Evolutionary conservation across 2,113 vertebrate species (phyloP).

Genomic region (Fukomys damarensis): DNA sequence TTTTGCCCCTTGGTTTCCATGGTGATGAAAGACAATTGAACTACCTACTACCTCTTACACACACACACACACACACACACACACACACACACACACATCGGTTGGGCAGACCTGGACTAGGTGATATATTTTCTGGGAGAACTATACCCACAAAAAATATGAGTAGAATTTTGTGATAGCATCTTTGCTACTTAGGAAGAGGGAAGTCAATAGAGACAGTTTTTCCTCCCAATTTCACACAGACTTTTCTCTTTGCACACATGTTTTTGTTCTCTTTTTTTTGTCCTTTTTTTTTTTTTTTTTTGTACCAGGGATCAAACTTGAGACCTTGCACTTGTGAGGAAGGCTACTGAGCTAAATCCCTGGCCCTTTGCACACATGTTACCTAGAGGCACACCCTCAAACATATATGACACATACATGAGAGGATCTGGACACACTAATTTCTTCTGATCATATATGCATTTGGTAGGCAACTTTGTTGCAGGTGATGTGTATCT

Average conservation of each 20-base stretch:
- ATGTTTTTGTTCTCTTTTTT: too few relatives aligned
- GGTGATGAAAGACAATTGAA: slow-evolving; percentile 49
- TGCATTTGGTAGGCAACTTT: neutral
- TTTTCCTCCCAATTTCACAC: neutral
- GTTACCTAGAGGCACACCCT: neutral
- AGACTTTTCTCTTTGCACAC: neutral
- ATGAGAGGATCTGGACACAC: neutral
- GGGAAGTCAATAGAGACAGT: neutral
- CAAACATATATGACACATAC: neutral
- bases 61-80: neutral
- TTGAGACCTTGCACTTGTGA: too few relatives aligned
- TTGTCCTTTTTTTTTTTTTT: too few relatives aligned
- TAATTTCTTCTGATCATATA: slow-evolving; percentile 38
- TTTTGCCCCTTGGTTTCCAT: slow-evolving; percentile 60
- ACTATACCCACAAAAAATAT: neutral
- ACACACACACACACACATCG: neutral
- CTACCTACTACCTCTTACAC: neutral
- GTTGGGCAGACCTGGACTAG: neutral
- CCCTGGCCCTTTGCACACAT: neutral
- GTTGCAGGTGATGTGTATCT: neutral
- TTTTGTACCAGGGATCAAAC: too few relatives aligned
- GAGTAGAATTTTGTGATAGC: neutral
- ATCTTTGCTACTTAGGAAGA: slow-evolving; percentile 27
- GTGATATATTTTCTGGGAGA: neutral
- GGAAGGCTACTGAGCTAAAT: too few relatives aligned